A percentile compares a stretch with the other conserved stretches of the same genome.
phyloP scores from a whole-genome alignment of 2,113 vertebrate genomes.

The Psittacus erithacus region DNA sequence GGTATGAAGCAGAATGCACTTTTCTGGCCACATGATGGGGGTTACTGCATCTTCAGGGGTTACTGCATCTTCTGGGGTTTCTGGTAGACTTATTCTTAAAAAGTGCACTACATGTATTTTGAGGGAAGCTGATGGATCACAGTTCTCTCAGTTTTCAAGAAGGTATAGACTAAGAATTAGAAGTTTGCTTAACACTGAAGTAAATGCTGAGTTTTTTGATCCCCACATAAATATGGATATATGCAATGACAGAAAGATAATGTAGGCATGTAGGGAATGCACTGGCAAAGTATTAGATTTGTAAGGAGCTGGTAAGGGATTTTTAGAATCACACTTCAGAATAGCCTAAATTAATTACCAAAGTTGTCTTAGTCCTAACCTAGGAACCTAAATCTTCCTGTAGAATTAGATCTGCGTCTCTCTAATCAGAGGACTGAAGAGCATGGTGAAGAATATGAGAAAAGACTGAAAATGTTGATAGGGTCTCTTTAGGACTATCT shows the following conservation, averaged over 20 bases:
- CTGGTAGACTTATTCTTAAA: not conserved
- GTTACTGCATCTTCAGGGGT: not conserved
- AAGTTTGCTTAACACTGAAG: not conserved
- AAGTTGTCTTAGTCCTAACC: not conserved
- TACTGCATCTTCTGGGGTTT: not conserved
- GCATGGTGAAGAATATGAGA: not conserved
- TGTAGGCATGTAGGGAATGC: not conserved
- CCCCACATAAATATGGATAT: not conserved
- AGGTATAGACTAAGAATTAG: not conserved
- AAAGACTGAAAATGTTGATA: not conserved
- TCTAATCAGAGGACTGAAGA: not conserved
- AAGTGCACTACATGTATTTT: not conserved
- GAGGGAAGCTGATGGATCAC: not conserved
- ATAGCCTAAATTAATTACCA: not conserved
- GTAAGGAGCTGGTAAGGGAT: not conserved
- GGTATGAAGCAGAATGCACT: not conserved
- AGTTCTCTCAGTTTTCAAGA: not conserved
- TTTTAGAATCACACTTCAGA: not conserved
- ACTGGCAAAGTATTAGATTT: not conserved
- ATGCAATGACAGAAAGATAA: not conserved
- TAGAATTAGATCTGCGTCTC: not conserved
- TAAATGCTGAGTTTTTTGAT: not conserved
- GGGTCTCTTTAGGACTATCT: not conserved
- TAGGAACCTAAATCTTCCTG: not conserved
- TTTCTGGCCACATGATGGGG: not conserved